phyloP scores from a whole-genome alignment of 2,888 invertebrate genomes.

The Acleris cristana region DNA sequence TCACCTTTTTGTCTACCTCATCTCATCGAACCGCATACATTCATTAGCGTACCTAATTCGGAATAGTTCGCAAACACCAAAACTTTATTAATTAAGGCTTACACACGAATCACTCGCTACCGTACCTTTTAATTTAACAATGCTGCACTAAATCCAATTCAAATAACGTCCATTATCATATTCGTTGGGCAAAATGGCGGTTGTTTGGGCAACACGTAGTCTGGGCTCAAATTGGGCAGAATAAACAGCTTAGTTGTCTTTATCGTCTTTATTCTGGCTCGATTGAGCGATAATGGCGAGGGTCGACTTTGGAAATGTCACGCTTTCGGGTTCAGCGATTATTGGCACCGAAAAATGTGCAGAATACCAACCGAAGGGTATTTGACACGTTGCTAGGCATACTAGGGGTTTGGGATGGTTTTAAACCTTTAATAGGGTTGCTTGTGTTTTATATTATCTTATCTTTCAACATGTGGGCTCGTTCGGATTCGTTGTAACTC shows the following conservation, averaged over 20 bases:
- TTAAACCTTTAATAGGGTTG: neutral
- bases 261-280: conserved; percentile 5
- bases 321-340: conserved; percentile 7
- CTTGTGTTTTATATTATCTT: too few relatives aligned
- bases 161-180: conserved; percentile 13
- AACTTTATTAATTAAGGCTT: neutral
- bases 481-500: too few relatives aligned
- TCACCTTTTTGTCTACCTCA: too few relatives aligned
- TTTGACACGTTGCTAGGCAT: neutral
- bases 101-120: neutral
- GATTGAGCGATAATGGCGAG: conserved; percentile 16
- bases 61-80: too few relatives aligned
- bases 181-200: conserved; percentile 10
- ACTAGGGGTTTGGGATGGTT: neutral
- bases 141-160: neutral
- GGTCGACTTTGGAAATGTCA: conserved; percentile 16
- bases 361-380: neutral
- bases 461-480: too few relatives aligned
- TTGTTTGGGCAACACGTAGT: conserved; percentile 7
- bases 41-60: too few relatives aligned
- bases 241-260: conserved; percentile 19
- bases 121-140: neutral
- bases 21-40: too few relatives aligned
- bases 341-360: conserved; percentile 10
- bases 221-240: conserved; percentile 13